Conservation (phyloP, 2,888 invertebrate genomes). For the Lepeophtheirus nordmannii region DNA sequence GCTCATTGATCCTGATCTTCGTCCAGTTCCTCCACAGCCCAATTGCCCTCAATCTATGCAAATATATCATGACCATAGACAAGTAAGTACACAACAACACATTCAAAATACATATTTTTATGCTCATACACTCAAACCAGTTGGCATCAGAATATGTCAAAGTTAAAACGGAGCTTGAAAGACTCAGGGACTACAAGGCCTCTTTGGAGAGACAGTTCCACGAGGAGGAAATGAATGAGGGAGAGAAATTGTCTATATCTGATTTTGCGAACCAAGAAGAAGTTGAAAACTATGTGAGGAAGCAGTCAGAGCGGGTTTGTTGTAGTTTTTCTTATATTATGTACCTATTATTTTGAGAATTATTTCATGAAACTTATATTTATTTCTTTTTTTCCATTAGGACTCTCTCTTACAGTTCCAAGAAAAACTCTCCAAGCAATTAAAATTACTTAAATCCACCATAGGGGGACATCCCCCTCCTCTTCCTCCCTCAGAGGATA, state of each 20-base stretch:
- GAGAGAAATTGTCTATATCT: neutral
- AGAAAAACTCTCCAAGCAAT: conserved; percentile 17
- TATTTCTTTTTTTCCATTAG: neutral
- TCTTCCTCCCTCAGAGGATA: neutral
- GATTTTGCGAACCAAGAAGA: conserved; percentile 3
- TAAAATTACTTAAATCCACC: conserved; percentile 15
- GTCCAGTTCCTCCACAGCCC: conserved; percentile 68
- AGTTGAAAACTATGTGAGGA: neutral
- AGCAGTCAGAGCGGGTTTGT: conserved; percentile 5
- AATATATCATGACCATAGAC: conserved; percentile 72
- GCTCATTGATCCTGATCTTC: conserved; percentile 60
- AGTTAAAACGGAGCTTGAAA: conserved; percentile 62
- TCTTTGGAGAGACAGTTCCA: conserved; percentile 8
- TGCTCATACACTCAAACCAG: conserved; percentile 33
- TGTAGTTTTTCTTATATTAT: neutral
- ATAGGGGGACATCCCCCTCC: neutral
- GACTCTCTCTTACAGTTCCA: conserved; percentile 14
- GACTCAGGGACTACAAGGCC: neutral
- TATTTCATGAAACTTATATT: too few species aligned
- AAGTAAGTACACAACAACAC: conserved; percentile 29
- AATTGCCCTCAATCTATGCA: conserved; percentile 56
- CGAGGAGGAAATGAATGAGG: neutral
- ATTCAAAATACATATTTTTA: neutral
- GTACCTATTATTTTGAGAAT: neutral
- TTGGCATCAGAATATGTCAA: conserved; percentile 73